Base-by-base conservation (phyloP, 1,140 invertebrate genomes). In the Melipona quadrifasciata region DNA sequence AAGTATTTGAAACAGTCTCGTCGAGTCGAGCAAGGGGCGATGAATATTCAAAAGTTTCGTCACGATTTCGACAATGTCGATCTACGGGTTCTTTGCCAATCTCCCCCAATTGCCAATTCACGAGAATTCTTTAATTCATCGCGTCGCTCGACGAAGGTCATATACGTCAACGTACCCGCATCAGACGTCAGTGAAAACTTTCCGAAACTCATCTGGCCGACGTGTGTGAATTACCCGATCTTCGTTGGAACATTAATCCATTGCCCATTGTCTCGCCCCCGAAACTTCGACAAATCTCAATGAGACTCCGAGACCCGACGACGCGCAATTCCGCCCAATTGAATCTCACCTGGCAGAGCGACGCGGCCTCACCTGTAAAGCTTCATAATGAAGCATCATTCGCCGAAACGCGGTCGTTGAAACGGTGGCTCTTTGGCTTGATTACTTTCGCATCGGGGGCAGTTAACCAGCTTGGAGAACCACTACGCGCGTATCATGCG, bases 211-310 rank as follows among this genome's bases (percentile, higher is more conserved):
- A 1, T 57, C n/a, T 12, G 21, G 10, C 8, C 39, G 12, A 53
- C n/a, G 27, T n/a, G 27, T n/a, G 55, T 11, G 53, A 78, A 70
- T 83, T 78, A 51, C 31, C 39, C 6, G 12, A 78, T 61, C 24
- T 27, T 8, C n/a, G 21, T 31, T 47, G 74, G 39, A 70, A 58
- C 53, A 83, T 83, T 78, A 77, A 70, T n/a, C 19, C 39, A 10
- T 3, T 55, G 24, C 55, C 8, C 24, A 72, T 80, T 68, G 24
- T 21, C 1, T 19, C 6, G 4, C 10, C 5, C 16, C 1, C 47
- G 31, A 21, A 82, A 76, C 73, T 77, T 47, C 1, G 10, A n/a
- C n/a, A 14, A 47, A n/a, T 78, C 65, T 71, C 61, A 82, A 21
- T 11, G 58, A 19, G 57, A 76, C 31, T 82, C 14, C 34, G 2